A percentile compares a stretch with the other conserved stretches of the same genome.
Conservation (phyloP, 2,888 invertebrate genomes). For the Xestia rhomboidea region DNA sequence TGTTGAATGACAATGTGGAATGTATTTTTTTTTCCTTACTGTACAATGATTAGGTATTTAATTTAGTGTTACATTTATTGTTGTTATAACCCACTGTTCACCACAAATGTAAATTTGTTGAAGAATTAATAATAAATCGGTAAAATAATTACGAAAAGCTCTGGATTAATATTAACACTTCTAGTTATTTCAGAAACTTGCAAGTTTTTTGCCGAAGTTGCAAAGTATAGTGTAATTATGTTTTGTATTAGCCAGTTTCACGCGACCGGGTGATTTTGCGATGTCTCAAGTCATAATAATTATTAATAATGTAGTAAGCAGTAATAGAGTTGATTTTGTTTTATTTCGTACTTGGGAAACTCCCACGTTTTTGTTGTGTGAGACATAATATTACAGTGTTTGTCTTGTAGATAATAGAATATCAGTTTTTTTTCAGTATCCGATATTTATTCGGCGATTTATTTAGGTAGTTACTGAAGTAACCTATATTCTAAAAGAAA, state of each 20-base stretch:
- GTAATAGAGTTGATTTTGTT: conserved; percentile 42
- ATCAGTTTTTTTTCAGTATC: not conserved
- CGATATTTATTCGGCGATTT: not conserved
- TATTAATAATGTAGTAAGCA: conserved; percentile 42
- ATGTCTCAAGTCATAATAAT: conserved; percentile 37
- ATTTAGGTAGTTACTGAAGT: not conserved
- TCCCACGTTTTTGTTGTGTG: conserved; percentile 50
- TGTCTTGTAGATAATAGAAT: conserved; percentile 4
- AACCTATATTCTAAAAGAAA: not conserved
- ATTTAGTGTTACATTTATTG: no score
- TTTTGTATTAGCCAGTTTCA: conserved; percentile 27
- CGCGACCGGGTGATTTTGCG: conserved; percentile 30
- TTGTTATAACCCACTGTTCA: no score
- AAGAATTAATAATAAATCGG: no score
- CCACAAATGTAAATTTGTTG: no score
- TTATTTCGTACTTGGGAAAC: conserved; percentile 34
- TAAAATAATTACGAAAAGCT: not conserved
- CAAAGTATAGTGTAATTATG: conserved; percentile 32
- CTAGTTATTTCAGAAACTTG: not conserved
- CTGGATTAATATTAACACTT: not conserved
- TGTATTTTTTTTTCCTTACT: no score
- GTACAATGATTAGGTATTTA: no score
- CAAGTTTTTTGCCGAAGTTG: conserved; percentile 5
- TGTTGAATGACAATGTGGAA: no score
- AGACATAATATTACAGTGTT: conserved; percentile 2